A percentile compares a stretch with the other conserved stretches of the same genome.
phyloP scores from a whole-genome alignment of 2,113 vertebrate genomes.

The Myanophis thanlyinensis region DNA sequence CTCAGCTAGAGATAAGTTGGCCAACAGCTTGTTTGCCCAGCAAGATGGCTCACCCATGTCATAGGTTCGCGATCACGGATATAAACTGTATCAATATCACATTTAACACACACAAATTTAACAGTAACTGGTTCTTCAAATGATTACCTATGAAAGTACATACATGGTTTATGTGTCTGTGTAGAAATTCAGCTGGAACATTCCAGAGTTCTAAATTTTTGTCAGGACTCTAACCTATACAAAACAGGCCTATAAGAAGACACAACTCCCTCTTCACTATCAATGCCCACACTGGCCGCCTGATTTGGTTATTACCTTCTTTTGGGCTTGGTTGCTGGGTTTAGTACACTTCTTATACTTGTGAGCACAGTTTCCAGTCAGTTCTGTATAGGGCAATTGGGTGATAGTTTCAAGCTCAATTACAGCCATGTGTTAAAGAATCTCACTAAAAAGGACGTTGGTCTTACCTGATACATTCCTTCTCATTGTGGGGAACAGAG shows the following conservation, averaged over 20 bases:
- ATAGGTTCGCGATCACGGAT: too few species aligned
- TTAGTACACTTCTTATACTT: neutral
- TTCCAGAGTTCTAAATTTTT: neutral
- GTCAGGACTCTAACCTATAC: neutral
- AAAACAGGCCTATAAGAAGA: neutral
- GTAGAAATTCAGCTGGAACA: neutral
- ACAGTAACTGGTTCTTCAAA: neutral
- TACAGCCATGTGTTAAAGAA: neutral
- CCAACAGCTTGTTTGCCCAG: too few species aligned
- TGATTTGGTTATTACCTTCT: neutral
- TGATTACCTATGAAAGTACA: neutral
- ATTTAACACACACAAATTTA: neutral
- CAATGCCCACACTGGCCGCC: neutral
- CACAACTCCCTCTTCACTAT: neutral
- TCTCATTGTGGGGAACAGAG: too few species aligned
- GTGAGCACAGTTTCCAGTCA: neutral
- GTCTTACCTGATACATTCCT: too few species aligned
- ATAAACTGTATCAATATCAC: neutral
- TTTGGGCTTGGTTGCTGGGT: neutral
- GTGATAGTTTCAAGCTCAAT: neutral
- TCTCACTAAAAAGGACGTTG: neutral
- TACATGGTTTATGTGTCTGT: neutral
- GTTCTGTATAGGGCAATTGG: neutral
- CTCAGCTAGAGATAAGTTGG: too few species aligned
- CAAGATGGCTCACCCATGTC: too few species aligned